Percentiles rank a stretch among this genome's conserved stretches.
These are phyloP conservation scores for Drosophila mojavensis DNA, from an alignment of 1,140 invertebrate species.

Conservation along the genomic window DNA sequence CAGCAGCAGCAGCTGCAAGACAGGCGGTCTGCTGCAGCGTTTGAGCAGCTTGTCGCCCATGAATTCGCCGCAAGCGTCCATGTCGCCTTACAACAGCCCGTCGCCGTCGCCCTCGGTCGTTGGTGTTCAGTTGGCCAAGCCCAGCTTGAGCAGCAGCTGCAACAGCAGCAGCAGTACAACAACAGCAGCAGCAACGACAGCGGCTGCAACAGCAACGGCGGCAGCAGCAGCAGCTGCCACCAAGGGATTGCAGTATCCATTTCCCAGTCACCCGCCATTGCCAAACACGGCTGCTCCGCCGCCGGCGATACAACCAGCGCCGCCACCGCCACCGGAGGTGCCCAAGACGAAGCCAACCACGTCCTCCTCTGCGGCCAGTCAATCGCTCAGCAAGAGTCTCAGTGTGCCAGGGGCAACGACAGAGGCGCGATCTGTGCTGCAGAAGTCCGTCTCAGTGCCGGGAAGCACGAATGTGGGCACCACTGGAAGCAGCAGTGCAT, in stretches of 20 bases:
- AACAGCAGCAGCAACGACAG: constrained; percentile 8
- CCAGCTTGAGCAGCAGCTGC: constrained; percentile 2
- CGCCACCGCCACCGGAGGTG: constrained; percentile 61
- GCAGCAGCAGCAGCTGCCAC: constrained; percentile 36
- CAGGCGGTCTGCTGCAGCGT: constrained; percentile 65
- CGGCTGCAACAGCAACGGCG: constrained; percentile 25
- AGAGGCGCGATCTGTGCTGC: constrained; percentile 60
- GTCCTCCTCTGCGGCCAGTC: constrained; percentile 22
- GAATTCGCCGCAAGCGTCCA: constrained; percentile 83
- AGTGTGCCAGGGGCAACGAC: constrained; percentile 60
- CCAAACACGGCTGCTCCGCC: constrained; percentile 83
- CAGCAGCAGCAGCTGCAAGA: constrained; percentile 44
- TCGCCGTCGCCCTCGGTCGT: constrained; percentile 74
- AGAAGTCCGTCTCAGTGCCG: constrained; percentile 84
- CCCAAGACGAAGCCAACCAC: constrained; percentile 27
- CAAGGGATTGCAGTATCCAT: constrained; percentile 91
- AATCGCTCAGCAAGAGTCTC: constrained; percentile 67
- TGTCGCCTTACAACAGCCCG: constrained; percentile 82
- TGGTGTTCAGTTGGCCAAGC: constrained; percentile 30
- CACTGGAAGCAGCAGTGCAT: constrained; percentile 33
- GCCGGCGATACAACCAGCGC: constrained; percentile 69
- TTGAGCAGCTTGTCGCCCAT: constrained; percentile 80
- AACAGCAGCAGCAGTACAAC: background rate
- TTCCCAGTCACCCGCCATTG: constrained; percentile 90
- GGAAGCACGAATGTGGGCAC: constrained; percentile 84